A percentile compares a stretch with the other conserved stretches of the same genome.
Conservation (phyloP, 2,888 invertebrate species). For the Aphrophora alni region DNA sequence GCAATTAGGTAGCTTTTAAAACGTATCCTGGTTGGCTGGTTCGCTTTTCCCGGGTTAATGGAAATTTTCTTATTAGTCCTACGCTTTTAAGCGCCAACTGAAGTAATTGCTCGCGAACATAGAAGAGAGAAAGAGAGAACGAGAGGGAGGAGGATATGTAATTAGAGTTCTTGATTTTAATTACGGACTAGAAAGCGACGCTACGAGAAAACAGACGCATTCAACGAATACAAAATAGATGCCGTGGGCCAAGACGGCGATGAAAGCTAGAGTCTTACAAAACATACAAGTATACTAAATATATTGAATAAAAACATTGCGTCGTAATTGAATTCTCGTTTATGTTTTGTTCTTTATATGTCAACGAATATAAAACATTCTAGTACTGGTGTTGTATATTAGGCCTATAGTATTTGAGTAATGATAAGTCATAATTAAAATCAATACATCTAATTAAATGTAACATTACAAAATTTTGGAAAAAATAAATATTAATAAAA, state of each 20-base stretch:
- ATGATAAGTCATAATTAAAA: too few species aligned
- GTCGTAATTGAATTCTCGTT: too few species aligned
- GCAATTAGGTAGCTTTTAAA: constrained; percentile 37
- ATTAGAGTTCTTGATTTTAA: constrained; percentile 43
- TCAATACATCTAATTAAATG: too few species aligned
- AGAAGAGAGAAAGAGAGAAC: constrained; percentile 24
- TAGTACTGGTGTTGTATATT: too few species aligned
- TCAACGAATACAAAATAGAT: constrained; percentile 30
- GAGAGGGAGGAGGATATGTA: constrained; percentile 31
- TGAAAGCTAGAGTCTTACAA: not conserved
- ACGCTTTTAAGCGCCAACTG: constrained; percentile 35
- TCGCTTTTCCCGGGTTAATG: constrained; percentile 20
- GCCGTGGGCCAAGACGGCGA: constrained; percentile 15
- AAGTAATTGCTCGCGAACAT: constrained; percentile 28
- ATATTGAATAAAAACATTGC: too few species aligned
- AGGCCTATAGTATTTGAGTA: too few species aligned
- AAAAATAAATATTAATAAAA: too few species aligned
- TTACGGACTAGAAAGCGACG: constrained; percentile 34
- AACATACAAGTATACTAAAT: too few species aligned
- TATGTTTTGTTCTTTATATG: too few species aligned
- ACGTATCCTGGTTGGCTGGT: constrained; percentile 14
- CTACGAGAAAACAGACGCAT: constrained; percentile 35
- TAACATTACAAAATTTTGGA: too few species aligned
- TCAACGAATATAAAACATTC: too few species aligned
- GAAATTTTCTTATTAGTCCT: constrained; percentile 40